Percentiles rank a stretch among this genome's conserved stretches.
These are phyloP conservation scores for Ptychobarbus kaznakovi DNA, from an alignment of 2,797 vertebrate genomes.

Conservation along the genomic window DNA sequence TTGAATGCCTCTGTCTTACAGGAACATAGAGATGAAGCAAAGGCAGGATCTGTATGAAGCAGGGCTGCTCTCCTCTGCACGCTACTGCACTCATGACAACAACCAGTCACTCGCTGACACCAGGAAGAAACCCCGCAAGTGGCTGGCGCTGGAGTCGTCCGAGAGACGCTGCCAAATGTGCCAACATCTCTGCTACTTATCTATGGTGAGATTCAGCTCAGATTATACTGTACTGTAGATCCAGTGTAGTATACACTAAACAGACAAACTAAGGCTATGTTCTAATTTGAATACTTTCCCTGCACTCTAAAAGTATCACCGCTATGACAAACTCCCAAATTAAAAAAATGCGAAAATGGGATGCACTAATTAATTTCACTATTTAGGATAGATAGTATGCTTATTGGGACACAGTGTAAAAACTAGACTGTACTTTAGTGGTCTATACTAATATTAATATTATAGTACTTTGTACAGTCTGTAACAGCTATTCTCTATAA, in stretches of 20 bases:
- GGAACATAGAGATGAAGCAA: slow-evolving; percentile 97
- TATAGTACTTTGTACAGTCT: background rate
- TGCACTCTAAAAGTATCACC: background rate
- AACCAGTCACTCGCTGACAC: slow-evolving; percentile 80
- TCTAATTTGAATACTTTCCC: background rate
- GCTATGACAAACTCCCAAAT: background rate
- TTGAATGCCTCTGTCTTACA: slow-evolving; percentile 61
- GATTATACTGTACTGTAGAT: background rate
- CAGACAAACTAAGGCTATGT: background rate
- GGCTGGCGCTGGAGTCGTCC: slow-evolving; percentile 93
- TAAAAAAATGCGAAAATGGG: background rate
- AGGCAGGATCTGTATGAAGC: slow-evolving; percentile 93
- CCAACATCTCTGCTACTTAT: slow-evolving; percentile 97
- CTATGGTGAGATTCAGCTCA: slow-evolving; percentile 85
- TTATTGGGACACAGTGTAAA: no score
- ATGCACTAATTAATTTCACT: no score
- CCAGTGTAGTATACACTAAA: background rate
- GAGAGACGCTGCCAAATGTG: slow-evolving; percentile 98
- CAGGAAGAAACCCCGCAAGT: slow-evolving; percentile 97
- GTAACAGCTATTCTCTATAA: no score
- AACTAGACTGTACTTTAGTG: no score
- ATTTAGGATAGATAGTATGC: no score
- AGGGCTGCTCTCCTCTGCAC: slow-evolving; percentile 92
- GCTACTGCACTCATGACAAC: slow-evolving; percentile 91
- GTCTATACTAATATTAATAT: background rate